Conservation (phyloP, 2,797 vertebrate genomes). For the Bovichtus variegatus region DNA sequence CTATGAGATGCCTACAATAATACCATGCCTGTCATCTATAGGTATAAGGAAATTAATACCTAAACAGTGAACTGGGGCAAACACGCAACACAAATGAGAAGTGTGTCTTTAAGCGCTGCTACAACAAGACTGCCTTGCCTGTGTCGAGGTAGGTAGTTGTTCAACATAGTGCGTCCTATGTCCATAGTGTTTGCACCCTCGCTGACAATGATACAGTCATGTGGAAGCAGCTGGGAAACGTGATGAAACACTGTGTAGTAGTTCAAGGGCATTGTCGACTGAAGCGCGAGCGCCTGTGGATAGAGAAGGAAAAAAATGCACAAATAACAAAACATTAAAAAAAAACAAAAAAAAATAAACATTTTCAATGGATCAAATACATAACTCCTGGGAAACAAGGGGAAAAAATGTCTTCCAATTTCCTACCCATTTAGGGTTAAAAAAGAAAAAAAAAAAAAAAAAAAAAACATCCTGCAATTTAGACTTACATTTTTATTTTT, state of each 20-base stretch:
- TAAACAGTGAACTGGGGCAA: background rate
- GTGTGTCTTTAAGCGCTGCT: background rate
- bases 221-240: conserved; percentile 90
- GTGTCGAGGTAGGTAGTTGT: conserved; percentile 91
- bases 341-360: no score
- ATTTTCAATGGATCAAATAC: background rate
- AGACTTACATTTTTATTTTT: no score
- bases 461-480: no score
- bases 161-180: conserved; percentile 95
- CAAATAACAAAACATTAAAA: background rate
- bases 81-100: background rate
- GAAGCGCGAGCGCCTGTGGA: conserved; percentile 86
- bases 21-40: background rate
- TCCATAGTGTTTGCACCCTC: conserved; percentile 99
- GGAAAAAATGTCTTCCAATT: no score
- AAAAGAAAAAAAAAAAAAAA: no score
- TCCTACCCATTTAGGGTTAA: no score
- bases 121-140: conserved; percentile 80
- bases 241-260: conserved; percentile 95
- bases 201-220: conserved; percentile 93
- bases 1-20: background rate
- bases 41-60: background rate
- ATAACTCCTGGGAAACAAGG: no score
- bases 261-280: conserved; percentile 90
- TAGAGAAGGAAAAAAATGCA: conserved; percentile 1